Evolutionary conservation across 2,797 vertebrate genomes (phyloP).

Genomic region (Pseudocheirus occidentalis): DNA sequence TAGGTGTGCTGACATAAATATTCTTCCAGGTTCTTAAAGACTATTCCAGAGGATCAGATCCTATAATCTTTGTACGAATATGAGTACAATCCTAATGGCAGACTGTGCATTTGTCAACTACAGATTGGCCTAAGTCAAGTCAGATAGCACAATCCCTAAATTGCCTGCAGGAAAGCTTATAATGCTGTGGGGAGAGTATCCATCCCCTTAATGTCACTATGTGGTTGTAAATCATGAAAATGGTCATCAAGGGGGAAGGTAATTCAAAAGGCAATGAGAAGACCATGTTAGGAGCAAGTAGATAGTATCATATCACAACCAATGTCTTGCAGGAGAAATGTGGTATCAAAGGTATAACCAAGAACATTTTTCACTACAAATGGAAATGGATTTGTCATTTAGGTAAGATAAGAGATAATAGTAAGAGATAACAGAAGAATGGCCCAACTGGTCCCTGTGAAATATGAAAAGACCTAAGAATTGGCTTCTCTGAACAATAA

Average conservation of each 20-base stretch:
- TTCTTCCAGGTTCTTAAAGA: not conserved
- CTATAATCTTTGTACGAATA: not conserved
- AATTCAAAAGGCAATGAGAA: not conserved
- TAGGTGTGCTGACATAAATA: no score
- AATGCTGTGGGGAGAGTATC: not conserved
- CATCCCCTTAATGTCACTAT: not conserved
- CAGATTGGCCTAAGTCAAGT: not conserved
- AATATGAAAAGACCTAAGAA: not conserved
- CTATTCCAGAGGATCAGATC: not conserved
- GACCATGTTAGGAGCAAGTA: not conserved
- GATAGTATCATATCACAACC: not conserved
- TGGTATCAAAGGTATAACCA: not conserved
- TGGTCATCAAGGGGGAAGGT: not conserved
- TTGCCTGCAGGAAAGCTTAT: not conserved
- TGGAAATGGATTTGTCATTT: not conserved
- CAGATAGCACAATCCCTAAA: not conserved
- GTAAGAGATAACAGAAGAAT: not conserved
- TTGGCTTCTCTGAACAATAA: not conserved
- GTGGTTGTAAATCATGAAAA: not conserved
- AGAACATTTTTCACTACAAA: not conserved
- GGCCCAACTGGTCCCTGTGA: not conserved
- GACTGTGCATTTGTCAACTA: not conserved
- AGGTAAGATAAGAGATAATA: not conserved
- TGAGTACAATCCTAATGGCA: not conserved
- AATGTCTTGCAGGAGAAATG: not conserved